phyloP scores from a whole-genome alignment of 92 coral and sea anemone genomes.

The Umimayanthus chanpuru region DNA sequence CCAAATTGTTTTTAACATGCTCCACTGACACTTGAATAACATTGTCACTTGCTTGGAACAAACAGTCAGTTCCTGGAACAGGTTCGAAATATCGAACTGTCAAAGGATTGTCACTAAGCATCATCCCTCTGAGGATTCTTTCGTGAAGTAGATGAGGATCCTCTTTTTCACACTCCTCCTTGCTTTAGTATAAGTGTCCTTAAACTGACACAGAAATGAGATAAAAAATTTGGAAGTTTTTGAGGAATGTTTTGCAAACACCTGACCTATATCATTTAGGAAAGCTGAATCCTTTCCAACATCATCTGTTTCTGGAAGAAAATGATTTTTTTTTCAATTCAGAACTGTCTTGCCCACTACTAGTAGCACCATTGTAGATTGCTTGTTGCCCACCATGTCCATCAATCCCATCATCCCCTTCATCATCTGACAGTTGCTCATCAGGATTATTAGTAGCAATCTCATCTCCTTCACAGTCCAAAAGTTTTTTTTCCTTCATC shows the following conservation, averaged over 20 bases:
- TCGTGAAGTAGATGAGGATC: background rate
- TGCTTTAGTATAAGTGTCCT: background rate
- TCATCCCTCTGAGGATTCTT: background rate
- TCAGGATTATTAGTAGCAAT: background rate
- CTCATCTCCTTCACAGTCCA: background rate
- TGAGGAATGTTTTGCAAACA: background rate
- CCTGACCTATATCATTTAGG: conserved; percentile 1
- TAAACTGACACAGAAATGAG: background rate
- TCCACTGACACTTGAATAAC: background rate
- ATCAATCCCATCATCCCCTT: conserved; percentile 1
- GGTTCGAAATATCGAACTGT: background rate
- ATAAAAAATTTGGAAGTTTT: background rate
- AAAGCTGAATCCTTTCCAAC: background rate
- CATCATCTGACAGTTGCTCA: background rate
- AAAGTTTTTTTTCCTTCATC: background rate
- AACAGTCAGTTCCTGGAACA: conserved; percentile 2
- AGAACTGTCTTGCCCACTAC: background rate
- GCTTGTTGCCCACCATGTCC: background rate
- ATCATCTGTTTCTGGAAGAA: background rate
- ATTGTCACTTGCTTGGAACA: background rate
- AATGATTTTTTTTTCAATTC: background rate
- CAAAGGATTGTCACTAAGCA: background rate
- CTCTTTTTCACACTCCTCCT: background rate
- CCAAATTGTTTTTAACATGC: background rate
- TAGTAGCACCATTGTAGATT: background rate